Evolutionary conservation across 2,113 vertebrate genomes (phyloP).

Genomic region (Crocuta crocuta): DNA sequence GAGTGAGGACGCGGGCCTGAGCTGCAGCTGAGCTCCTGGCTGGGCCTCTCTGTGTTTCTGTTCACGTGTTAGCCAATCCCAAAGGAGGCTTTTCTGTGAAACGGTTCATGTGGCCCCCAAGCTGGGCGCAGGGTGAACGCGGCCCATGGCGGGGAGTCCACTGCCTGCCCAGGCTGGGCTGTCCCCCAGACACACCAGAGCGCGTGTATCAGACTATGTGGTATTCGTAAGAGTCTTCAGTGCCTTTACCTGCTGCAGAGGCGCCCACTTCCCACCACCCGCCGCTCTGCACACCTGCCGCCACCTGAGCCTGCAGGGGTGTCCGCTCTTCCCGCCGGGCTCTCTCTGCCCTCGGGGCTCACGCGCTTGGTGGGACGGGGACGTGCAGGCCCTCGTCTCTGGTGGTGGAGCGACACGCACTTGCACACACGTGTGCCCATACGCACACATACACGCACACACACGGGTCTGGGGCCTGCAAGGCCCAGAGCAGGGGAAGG

Average conservation of each 20-base stretch:
- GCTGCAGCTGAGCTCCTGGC: accelerated
- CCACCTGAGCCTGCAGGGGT: background rate
- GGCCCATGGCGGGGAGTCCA: accelerated
- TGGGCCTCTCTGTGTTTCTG: background rate
- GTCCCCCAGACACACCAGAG: background rate
- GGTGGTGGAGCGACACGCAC: accelerated
- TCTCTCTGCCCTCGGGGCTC: accelerated
- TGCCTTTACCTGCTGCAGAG: accelerated
- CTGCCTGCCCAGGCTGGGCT: accelerated
- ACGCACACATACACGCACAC: accelerated
- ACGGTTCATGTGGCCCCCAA: accelerated
- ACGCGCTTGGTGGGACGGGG: accelerated
- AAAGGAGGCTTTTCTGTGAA: background rate
- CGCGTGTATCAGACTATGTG: accelerated
- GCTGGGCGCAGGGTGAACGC: background rate
- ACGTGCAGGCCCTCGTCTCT: background rate
- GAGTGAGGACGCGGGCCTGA: background rate
- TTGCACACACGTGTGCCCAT: background rate
- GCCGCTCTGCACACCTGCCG: background rate
- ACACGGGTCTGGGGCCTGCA: background rate
- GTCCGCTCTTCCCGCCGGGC: accelerated
- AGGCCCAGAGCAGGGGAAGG: background rate
- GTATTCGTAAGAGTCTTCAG: too few relatives aligned
- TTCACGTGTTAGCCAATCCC: accelerated
- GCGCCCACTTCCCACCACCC: background rate